These are phyloP conservation scores for Acanthopleura granulata DNA, from an alignment of 2,888 invertebrate genomes.

Conservation along the genomic window DNA sequence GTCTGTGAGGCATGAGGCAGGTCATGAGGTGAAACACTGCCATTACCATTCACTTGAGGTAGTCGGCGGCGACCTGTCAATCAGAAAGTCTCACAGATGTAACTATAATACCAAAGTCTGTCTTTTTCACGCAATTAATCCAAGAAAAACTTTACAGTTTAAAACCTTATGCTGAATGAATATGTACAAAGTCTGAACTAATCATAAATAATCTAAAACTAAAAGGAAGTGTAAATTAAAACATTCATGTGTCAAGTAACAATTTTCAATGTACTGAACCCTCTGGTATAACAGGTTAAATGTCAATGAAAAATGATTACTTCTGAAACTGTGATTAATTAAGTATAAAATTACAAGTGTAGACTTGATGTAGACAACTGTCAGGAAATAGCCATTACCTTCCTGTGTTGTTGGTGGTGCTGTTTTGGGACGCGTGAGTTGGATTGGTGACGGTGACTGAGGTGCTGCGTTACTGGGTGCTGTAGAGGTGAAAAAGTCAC, in stretches of 20 bases:
- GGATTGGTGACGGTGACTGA: neutral
- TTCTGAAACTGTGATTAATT: neutral
- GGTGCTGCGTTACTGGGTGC: neutral
- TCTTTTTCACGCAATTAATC: neutral
- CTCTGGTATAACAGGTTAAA: too few relatives aligned
- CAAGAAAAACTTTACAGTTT: neutral
- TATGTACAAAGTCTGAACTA: too few relatives aligned
- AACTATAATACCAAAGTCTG: too few relatives aligned
- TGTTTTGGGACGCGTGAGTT: conserved; percentile 2
- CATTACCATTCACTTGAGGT: conserved; percentile 4
- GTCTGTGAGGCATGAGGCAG: conserved; percentile 1
- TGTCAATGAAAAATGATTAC: too few relatives aligned
- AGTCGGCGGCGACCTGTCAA: conserved; percentile 2
- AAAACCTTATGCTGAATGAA: too few relatives aligned
- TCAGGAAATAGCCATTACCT: neutral
- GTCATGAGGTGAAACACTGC: neutral
- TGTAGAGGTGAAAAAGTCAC: neutral
- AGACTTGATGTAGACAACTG: too few relatives aligned
- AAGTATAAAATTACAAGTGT: too few relatives aligned
- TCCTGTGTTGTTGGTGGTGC: conserved; percentile 1
- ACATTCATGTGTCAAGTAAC: too few relatives aligned
- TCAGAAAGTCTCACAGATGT: too few relatives aligned
- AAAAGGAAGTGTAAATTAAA: too few relatives aligned
- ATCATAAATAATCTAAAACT: too few relatives aligned
- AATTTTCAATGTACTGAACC: too few relatives aligned